A percentile compares a stretch with the other conserved stretches of the same genome.
These are phyloP conservation scores for Lutraria lutraria DNA, from an alignment of 2,888 invertebrate species.

Conservation along the genomic window DNA sequence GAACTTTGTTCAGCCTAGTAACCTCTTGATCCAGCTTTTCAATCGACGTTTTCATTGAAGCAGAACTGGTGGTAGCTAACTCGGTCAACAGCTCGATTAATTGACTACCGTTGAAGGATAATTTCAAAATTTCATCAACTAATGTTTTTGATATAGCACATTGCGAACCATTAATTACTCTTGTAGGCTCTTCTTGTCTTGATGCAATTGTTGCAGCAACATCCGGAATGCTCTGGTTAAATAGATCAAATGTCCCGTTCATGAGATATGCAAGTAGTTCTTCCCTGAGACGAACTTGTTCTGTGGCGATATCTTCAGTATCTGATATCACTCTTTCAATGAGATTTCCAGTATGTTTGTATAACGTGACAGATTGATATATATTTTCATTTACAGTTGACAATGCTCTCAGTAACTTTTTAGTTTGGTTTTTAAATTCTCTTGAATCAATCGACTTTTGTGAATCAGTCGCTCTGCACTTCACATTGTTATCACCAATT, in stretches of 20 bases:
- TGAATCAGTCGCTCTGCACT: slow-evolving; percentile 39
- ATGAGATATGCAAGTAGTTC: slow-evolving; percentile 69
- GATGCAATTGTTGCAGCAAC: slow-evolving; percentile 42
- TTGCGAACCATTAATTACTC: not conserved
- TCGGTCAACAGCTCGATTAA: slow-evolving; percentile 75
- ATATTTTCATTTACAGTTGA: slow-evolving; percentile 77
- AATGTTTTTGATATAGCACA: slow-evolving; percentile 54
- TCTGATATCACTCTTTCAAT: slow-evolving; percentile 78
- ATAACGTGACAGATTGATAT: slow-evolving; percentile 76
- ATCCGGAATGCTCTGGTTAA: slow-evolving; percentile 56
- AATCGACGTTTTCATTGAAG: slow-evolving; percentile 71
- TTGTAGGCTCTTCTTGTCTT: not conserved
- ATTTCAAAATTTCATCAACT: slow-evolving; percentile 60
- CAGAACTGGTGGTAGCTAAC: slow-evolving; percentile 76
- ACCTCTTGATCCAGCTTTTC: slow-evolving; percentile 75
- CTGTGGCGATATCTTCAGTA: slow-evolving; percentile 75
- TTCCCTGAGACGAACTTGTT: slow-evolving; percentile 74
- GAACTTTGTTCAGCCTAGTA: slow-evolving; percentile 68
- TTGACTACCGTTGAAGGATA: slow-evolving; percentile 70
- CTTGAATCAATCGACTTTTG: slow-evolving; percentile 34
- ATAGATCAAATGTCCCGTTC: slow-evolving; percentile 61
- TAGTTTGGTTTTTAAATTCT: slow-evolving; percentile 65
- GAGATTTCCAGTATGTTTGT: slow-evolving; percentile 75
- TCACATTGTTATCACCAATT: slow-evolving; percentile 20
- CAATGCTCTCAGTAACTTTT: slow-evolving; percentile 71